Base-by-base conservation (phyloP, 2,797 vertebrate species). In the Poeciliopsis gracilis region DNA sequence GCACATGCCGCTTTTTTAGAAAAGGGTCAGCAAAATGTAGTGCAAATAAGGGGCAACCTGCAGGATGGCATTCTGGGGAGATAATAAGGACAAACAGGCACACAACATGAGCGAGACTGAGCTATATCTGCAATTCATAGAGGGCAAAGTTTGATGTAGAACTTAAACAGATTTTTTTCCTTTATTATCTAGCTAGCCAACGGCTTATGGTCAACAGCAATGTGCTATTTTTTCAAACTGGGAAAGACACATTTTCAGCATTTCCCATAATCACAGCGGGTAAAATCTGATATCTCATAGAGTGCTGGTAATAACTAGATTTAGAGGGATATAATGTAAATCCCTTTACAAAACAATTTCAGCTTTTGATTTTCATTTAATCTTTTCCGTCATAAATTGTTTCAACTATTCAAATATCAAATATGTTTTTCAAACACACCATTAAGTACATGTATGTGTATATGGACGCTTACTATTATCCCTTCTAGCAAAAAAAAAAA, bases 21-120 rank as follows among this genome's bases (percentile, higher is more conserved):
- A 76, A 81, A 78, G 79, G 55, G 77, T 69, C 38, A 66, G 82
- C 82, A 90, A 84, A 86, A 78, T 78, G 49, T 76, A 23, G 46
- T 23, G 77, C 81, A 88, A 88, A 89, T 83, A 59, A 86, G 81
- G 86, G 72, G 83, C 83, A 76, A 89, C 82, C 86, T 86, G 89
- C 76, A 82, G 78, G 38, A 80, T 23, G 81, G 78, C 73, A 80
- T 75, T 82, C 77, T 43, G 80, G 83, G 67, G 80, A 75, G 78
- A 85, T 88, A 88, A 90, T 84, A 81, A 84, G 87, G 77, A 84
- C 75, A 74, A 77, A 57, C 76, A 46, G 46, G 73, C 71, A 5
- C 76, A 78, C 71, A n/a, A 51, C 84, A 76, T 71, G 70, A 4
- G 38, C 80, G 73, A 61, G 76, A 55, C 72, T 41, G 53, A 66